Evolutionary conservation across 37 sponge, comb jelly and placozoan genomes (phyloP), one percentile per base, ranked within the genome.

Genomic region (Bolinopsis microptera): DNA sequence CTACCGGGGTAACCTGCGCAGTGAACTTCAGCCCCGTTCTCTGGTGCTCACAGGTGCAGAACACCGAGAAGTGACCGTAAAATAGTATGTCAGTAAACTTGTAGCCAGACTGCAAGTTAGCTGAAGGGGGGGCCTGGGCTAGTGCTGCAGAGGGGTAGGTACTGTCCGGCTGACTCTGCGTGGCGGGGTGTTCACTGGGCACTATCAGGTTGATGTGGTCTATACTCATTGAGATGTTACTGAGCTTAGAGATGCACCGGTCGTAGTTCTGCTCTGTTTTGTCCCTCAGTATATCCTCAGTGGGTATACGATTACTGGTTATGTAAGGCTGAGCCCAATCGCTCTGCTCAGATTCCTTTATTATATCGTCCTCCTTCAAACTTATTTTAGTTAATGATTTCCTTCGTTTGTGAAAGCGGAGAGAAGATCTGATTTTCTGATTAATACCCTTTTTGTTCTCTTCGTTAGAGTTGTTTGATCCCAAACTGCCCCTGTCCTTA

Each of bases 321-420:
- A 80, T 80, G 82, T 80, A 80, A 8, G 82, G 82, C 23, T 80
- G 82, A 35, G 82, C 82, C 82, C 82, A 80, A 31, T 80, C 82
- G 38, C 82, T 80, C 26, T 70, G 74, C 3, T 70, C 74, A n/a
- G 28, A 70, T 31, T 80, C 82, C 82, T 35, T 35, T 13, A 36
- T 35, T 0, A 36, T 80, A 24, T 35, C 82, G 30, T 80, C 82
- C 37, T 80, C 82, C 23, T 35, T 32, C 38, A 80, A 31, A 34
- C 23, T 80, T 1, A 80, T 28, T 36, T 80, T 80, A 3, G 82
- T 80, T 22, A 80, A 31, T 8, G 82, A 80, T 31, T 80, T 80
- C 38, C 82, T 80, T 9, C 82, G 82, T 22, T 80, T 80, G 82
- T 80, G 82, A 31, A 80, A 80, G 9, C 82, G 24, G 16, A 80